Percentiles rank a stretch among this genome's conserved stretches.
These are phyloP conservation scores for Nyctibius bracteatus DNA, from an alignment of 2,113 vertebrate genomes.

Conservation along the genomic window DNA sequence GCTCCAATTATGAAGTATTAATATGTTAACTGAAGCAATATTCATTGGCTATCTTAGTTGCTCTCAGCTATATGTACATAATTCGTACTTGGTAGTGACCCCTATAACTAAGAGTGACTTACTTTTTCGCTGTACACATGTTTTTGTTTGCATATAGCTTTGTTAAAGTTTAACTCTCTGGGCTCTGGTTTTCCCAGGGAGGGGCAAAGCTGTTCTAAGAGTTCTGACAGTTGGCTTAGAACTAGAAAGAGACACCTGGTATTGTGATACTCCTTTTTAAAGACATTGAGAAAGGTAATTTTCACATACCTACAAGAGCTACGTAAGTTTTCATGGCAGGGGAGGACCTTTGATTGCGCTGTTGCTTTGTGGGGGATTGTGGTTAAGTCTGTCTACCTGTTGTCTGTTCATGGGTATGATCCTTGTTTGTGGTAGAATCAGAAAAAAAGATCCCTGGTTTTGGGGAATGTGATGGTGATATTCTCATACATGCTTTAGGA, in stretches of 20 bases:
- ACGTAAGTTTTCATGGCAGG: neutral
- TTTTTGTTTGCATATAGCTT: neutral
- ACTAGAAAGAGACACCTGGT: neutral
- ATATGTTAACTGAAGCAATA: neutral
- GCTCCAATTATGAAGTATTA: neutral
- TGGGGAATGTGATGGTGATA: neutral
- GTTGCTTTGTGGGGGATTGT: neutral
- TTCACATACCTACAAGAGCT: neutral
- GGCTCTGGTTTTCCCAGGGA: neutral
- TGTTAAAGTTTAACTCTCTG: neutral
- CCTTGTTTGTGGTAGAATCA: neutral
- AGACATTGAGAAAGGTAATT: neutral
- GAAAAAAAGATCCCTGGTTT: neutral
- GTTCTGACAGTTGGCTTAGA: neutral
- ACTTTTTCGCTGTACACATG: neutral
- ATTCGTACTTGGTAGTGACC: neutral
- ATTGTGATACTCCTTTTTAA: neutral
- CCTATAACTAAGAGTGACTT: neutral
- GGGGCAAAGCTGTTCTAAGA: neutral
- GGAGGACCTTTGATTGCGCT: neutral
- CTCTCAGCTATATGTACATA: neutral
- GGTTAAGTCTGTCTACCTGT: neutral
- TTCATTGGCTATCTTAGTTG: neutral
- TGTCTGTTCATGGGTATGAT: neutral
- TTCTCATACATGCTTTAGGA: neutral